phyloP scores from a whole-genome alignment of 2,888 invertebrate species.

The Drosophila fungiperda region DNA sequence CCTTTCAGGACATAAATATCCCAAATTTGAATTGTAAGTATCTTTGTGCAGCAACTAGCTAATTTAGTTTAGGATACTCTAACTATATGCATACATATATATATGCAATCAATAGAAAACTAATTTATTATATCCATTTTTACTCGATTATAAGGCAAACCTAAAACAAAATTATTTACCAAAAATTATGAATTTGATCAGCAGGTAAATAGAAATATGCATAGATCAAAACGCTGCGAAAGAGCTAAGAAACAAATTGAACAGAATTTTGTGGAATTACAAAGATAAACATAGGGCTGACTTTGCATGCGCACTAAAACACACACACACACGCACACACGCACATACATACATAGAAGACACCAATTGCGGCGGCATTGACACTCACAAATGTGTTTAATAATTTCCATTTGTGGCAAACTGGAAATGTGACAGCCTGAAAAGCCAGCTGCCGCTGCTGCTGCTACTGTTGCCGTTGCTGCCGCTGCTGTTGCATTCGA shows the following conservation, averaged over 20 bases:
- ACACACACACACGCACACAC: neutral
- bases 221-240: conserved; percentile 28
- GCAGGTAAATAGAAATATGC: conserved; percentile 23
- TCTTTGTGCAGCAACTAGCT: neutral
- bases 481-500: neutral
- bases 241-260: conserved; percentile 34
- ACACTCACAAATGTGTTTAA: conserved; percentile 25
- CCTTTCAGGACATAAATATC: neutral
- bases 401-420: conserved; percentile 50
- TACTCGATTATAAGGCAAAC: neutral
- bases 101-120: neutral
- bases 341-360: neutral
- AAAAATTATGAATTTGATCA: conserved; percentile 38
- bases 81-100: neutral
- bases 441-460: conserved; percentile 10
- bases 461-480: too few relatives aligned
- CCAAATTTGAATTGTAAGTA: neutral
- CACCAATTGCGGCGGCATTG: conserved; percentile 5
- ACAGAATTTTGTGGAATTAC: conserved; percentile 39
- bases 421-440: conserved; percentile 21
- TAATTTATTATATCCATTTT: neutral
- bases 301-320: neutral
- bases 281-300: conserved; percentile 24
- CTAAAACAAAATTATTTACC: neutral
- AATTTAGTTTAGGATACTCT: neutral